phyloP scores from a whole-genome alignment of 1,140 invertebrate genomes.

The Ceratosolen solmsi region DNA sequence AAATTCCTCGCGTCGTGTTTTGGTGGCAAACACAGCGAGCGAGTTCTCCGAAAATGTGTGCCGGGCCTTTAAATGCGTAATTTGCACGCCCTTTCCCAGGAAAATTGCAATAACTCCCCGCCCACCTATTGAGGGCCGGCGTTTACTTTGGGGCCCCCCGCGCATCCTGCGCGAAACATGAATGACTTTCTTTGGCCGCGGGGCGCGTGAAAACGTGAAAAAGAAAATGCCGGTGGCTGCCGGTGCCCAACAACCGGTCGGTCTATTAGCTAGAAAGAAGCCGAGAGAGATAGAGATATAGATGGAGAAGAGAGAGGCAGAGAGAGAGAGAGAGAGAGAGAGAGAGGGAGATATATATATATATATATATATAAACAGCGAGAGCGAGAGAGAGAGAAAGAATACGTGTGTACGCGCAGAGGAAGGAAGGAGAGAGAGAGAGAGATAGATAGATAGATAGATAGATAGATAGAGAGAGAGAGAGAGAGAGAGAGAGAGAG shows the following conservation, averaged over 20 bases:
- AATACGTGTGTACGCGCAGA: too few relatives aligned
- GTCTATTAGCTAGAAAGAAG: not conserved
- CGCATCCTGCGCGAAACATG: constrained; percentile 1
- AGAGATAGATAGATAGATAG: not conserved
- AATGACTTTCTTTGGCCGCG: constrained; percentile 10
- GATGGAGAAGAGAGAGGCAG: not conserved
- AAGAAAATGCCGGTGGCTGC: not conserved
- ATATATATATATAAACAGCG: not conserved
- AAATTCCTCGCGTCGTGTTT: not conserved
- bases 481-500: not conserved
- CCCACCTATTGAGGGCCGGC: not conserved
- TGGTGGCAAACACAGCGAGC: not conserved
- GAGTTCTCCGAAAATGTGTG: constrained; percentile 41
- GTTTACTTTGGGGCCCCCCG: not conserved
- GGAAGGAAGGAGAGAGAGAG: not conserved
- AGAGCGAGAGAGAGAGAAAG: not conserved
- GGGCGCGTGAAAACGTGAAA: constrained; percentile 31
- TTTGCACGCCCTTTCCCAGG: constrained; percentile 35
- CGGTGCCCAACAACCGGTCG: not conserved
- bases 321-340: not conserved
- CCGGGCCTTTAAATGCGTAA: constrained; percentile 16
- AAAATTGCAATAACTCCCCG: constrained; percentile 25
- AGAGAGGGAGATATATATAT: not conserved
- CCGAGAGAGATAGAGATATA: not conserved
- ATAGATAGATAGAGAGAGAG: too few relatives aligned